These are phyloP conservation scores for Epiperipatus broadwayi DNA, from an alignment of 2,888 invertebrate genomes.

Conservation along the genomic window DNA sequence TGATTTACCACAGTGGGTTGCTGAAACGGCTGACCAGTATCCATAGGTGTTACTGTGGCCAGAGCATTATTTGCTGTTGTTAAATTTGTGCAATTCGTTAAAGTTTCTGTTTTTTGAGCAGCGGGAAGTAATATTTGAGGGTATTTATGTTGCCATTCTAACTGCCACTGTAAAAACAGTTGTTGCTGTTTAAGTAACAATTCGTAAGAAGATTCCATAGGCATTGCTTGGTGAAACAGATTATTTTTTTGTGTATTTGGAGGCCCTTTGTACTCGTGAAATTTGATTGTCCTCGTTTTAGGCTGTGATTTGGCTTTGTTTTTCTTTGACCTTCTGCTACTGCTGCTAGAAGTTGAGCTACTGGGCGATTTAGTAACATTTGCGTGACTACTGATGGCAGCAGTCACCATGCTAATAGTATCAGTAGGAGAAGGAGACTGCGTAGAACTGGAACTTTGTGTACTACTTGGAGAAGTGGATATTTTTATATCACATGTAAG, in stretches of 20 bases:
- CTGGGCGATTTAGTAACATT: slow-evolving; percentile 7
- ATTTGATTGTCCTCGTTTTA: slow-evolving; percentile 75
- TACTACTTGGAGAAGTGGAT: too few relatives aligned
- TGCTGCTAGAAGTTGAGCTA: slow-evolving; percentile 6
- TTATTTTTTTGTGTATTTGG: slow-evolving; percentile 58
- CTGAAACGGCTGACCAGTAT: slow-evolving; percentile 25
- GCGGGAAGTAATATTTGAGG: slow-evolving; percentile 62
- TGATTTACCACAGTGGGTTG: slow-evolving; percentile 27
- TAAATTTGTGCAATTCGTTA: too few relatives aligned
- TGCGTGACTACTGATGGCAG: slow-evolving; percentile 1
- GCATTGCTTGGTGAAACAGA: slow-evolving; percentile 13
- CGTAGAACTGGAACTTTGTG: slow-evolving; percentile 16
- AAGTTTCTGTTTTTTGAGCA: too few relatives aligned
- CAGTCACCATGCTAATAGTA: slow-evolving; percentile 14
- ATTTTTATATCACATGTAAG: too few relatives aligned
- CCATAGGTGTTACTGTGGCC: slow-evolving; percentile 26
- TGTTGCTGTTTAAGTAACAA: slow-evolving; percentile 82
- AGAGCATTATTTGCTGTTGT: too few relatives aligned
- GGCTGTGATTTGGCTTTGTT: slow-evolving; percentile 57
- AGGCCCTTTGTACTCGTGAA: slow-evolving; percentile 88
- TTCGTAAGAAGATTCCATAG: slow-evolving; percentile 66
- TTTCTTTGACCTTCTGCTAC: slow-evolving; percentile 38
- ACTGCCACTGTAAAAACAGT: slow-evolving; percentile 63
- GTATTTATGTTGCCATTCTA: slow-evolving; percentile 62
- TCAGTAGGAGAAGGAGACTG: slow-evolving; percentile 18